Evolutionary conservation across 2,113 vertebrate species (phyloP).

Genomic region (Phaethon lepturus): DNA sequence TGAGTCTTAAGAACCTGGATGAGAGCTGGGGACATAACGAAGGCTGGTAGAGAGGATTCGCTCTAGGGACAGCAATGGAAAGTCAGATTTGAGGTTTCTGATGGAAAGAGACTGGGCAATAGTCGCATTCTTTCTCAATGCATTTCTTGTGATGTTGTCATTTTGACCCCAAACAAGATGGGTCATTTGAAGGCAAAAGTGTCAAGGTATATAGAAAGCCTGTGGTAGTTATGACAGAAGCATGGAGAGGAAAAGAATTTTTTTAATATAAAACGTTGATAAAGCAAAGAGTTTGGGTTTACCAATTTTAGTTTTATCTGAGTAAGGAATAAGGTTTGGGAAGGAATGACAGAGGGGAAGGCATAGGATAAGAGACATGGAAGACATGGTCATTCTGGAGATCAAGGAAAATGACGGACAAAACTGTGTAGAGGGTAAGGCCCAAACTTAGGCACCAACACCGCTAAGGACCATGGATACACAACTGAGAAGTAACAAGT

Average conservation of each 20-base stretch:
- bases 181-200: neutral
- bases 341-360: neutral
- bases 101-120: fast-evolving
- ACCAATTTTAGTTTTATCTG: neutral
- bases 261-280: neutral
- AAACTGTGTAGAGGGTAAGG: neutral
- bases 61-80: neutral
- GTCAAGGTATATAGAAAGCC: neutral
- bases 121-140: neutral
- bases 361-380: neutral
- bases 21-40: neutral
- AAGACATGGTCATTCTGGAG: neutral
- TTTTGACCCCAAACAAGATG: neutral
- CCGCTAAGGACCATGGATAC: neutral
- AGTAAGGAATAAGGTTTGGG: neutral
- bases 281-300: fast-evolving
- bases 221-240: neutral
- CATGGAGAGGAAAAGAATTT: neutral
- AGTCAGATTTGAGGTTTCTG: neutral
- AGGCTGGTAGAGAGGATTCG: neutral
- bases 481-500: fast-evolving
- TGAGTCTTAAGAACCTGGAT: neutral
- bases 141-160: neutral
- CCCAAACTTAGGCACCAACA: neutral
- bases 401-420: neutral